phyloP scores from a whole-genome alignment of 2,797 vertebrate species.

The Nothura maculosa region DNA sequence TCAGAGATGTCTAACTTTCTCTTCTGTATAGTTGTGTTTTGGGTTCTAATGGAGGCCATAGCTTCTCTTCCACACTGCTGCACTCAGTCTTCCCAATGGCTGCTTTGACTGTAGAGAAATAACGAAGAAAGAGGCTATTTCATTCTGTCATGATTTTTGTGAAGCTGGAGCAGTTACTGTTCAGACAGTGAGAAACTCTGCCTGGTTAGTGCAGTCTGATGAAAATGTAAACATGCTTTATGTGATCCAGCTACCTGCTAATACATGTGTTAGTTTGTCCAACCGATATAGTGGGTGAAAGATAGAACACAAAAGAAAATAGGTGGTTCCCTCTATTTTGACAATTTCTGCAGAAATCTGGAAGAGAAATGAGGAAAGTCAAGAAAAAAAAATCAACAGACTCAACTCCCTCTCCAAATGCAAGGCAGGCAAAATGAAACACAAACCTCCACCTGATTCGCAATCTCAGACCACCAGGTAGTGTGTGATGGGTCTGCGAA shows the following conservation, averaged over 20 bases:
- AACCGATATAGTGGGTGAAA: neutral
- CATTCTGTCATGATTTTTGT: neutral
- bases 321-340: neutral
- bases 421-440: neutral
- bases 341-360: neutral
- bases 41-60: neutral
- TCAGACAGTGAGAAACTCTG: slow-evolving; percentile 1
- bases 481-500: slow-evolving; percentile 1
- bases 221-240: neutral
- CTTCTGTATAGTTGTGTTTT: neutral
- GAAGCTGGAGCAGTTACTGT: neutral
- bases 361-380: neutral
- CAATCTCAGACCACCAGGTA: neutral
- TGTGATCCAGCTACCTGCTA: neutral
- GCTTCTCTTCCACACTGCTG: neutral
- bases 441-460: neutral
- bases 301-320: neutral
- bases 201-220: neutral
- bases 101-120: neutral
- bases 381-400: neutral
- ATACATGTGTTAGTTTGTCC: neutral
- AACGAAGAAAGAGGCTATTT: slow-evolving; percentile 19
- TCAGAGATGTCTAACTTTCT: neutral
- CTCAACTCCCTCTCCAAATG: neutral
- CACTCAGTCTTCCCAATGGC: neutral